Percentiles rank a stretch among this genome's conserved stretches.
These are phyloP conservation scores for Echinarachnius parma DNA, from an alignment of 53 echinoderm and acorn worm genomes.

Conservation along the genomic window DNA sequence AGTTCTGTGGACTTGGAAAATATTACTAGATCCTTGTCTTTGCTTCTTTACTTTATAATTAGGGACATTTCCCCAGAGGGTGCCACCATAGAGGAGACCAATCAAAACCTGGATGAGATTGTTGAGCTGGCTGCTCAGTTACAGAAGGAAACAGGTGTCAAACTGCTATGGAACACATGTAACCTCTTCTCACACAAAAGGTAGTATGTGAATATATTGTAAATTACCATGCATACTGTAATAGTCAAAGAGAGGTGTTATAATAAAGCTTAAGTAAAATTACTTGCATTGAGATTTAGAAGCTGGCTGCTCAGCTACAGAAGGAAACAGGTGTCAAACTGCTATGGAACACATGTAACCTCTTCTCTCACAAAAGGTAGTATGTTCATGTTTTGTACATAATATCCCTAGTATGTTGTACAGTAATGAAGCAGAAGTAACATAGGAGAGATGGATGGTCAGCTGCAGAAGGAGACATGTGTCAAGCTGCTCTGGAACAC, in stretches of 20 bases:
- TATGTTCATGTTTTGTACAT: no score
- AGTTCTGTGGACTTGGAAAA: no score
- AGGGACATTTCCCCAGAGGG: constrained; percentile 97
- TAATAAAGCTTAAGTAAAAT: no score
- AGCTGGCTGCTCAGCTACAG: constrained; percentile 76
- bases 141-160: constrained; percentile 80
- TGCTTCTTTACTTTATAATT: neutral
- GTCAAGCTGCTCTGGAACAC: constrained; percentile 96
- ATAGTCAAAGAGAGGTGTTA: no score
- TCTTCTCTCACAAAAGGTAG: constrained; percentile 89
- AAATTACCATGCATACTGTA: no score
- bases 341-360: constrained; percentile 95
- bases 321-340: constrained; percentile 78
- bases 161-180: constrained; percentile 94
- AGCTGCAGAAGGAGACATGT: constrained; percentile 78
- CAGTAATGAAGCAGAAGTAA: no score
- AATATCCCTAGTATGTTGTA: no score
- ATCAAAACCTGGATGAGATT: constrained; percentile 82
- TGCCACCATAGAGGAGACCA: constrained; percentile 81
- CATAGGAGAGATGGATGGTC: no score
- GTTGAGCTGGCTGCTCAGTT: constrained; percentile 71
- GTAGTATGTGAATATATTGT: no score
- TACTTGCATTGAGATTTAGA: constrained; percentile 75
- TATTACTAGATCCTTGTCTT: no score
- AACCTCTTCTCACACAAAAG: constrained; percentile 91